Evolutionary conservation across 2,888 invertebrate species (phyloP), one percentile per base, ranked within the genome.

Genomic region (Camponotus fellah): DNA sequence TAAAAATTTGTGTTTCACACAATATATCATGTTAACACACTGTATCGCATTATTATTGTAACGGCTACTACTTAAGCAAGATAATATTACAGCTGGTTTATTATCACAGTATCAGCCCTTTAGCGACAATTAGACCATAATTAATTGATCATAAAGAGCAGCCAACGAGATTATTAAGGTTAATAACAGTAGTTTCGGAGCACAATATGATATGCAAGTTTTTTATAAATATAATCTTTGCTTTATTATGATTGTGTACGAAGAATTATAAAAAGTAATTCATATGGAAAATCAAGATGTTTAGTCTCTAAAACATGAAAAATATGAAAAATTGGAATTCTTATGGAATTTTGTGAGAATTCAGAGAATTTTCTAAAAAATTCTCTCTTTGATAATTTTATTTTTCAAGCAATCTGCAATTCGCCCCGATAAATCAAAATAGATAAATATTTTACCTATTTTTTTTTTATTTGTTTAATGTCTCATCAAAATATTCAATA

Each of bases 151-250:
- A 88, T 86, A 90, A 91, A 91, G 92, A 92, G 86, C 89, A 85
- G 85, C 88, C 89, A 92, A 92, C 92, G 92, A 92, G 90, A 90
- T 93, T 93, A 93, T 93, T 93, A 92, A 87, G 92, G 93, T 92
- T 93, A 92, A 82, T 86, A 66, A 84, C 87, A 85, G 82, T 83
- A 86, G 85, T 72, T 83, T 80, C 66, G 80, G 66, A 40, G 86
- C 66, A 86, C 40, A 49, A 49, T 49, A 6, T 62, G 14, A n/a
- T 56, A 37, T 83, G 43, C 56, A 26, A 64, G 3, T 46, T 68
- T n/a, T 71, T 17, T 17, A 4, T 12, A 14, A 43, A 77, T 49
- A 74, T 26, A 40, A 76, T 68, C 9, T 4, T 68, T 66, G 49
- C 43, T 66, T 26, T 37, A 46, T 43, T 74, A 34, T 34, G 21